These are phyloP conservation scores for Collichthys lucidus DNA, from an alignment of 2,113 vertebrate species.

Conservation along the genomic window DNA sequence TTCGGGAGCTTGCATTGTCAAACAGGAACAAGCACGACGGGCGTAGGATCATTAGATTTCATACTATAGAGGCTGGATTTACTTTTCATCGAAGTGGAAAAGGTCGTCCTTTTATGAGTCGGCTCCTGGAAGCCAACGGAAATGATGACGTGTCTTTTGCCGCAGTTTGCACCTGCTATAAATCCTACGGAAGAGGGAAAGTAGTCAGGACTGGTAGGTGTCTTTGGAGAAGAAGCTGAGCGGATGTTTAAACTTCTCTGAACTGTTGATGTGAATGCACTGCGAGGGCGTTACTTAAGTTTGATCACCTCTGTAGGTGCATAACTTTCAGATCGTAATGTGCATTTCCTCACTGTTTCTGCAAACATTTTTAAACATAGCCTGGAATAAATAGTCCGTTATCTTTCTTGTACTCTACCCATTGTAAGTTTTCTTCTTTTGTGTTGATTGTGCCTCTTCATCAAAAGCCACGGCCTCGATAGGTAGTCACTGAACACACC, in stretches of 20 bases:
- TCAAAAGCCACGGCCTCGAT: conserved; percentile 4
- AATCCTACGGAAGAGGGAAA: conserved; percentile 29
- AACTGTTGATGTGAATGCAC: conserved; percentile 13
- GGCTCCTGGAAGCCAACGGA: conserved; percentile 64
- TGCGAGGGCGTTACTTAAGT: neutral
- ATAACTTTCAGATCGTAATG: neutral
- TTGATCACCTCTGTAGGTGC: conserved; percentile 24
- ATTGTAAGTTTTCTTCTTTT: conserved; percentile 9
- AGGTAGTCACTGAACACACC: neutral
- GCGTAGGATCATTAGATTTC: conserved; percentile 61
- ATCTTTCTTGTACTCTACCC: conserved; percentile 1
- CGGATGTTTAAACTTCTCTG: conserved; percentile 46
- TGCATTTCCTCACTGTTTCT: neutral
- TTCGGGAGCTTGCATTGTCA: conserved; percentile 53
- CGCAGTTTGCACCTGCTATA: conserved; percentile 44
- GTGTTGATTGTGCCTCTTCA: conserved; percentile 20
- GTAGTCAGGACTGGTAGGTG: conserved; percentile 11
- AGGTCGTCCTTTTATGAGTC: conserved; percentile 73
- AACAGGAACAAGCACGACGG: conserved; percentile 48
- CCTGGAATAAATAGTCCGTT: conserved; percentile 18
- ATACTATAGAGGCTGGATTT: conserved; percentile 57
- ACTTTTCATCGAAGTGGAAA: conserved; percentile 73
- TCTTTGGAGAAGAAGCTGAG: conserved; percentile 27
- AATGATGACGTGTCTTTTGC: conserved; percentile 62
- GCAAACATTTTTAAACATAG: conserved; percentile 1